Evolutionary conservation across 1,140 invertebrate genomes (phyloP).

Genomic region (Drosophila erecta): DNA sequence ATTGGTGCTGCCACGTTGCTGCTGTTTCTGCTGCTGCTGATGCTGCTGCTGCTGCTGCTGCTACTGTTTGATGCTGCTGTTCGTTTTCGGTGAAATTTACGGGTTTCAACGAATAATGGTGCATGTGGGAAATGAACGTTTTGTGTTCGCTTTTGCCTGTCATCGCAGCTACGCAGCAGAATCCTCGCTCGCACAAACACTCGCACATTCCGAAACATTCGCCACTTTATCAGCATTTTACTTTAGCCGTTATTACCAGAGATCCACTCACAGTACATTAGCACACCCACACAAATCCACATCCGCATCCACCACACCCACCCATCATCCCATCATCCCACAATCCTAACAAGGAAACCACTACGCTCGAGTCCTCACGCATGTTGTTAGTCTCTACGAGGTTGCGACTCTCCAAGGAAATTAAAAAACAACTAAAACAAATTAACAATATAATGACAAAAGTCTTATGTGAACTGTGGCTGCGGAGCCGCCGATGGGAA

Average conservation of each 20-base stretch:
- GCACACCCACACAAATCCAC: constrained; percentile 30
- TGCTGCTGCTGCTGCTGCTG: constrained; percentile 12
- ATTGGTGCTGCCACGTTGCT: constrained; percentile 41
- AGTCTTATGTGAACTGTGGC: constrained; percentile 63
- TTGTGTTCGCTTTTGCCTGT: constrained; percentile 81
- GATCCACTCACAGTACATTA: constrained; percentile 69
- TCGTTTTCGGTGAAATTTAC: constrained; percentile 77
- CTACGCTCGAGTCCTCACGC: constrained; percentile 33
- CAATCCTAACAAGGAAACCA: constrained; percentile 11
- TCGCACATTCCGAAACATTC: constrained; percentile 65
- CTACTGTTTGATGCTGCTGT: constrained; percentile 31
- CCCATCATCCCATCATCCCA: background rate
- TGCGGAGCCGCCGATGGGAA: background rate
- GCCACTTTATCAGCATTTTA: constrained; percentile 82
- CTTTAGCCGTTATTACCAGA: constrained; percentile 77
- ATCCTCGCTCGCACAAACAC: constrained; percentile 39
- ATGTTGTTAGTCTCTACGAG: constrained; percentile 54
- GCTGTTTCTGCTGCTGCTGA: constrained; percentile 15
- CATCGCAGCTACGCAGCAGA: constrained; percentile 71
- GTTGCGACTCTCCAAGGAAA: constrained; percentile 81
- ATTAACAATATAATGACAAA: constrained; percentile 83
- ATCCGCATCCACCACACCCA: constrained; percentile 3
- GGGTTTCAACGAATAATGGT: constrained; percentile 81
- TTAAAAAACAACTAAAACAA: constrained; percentile 84
- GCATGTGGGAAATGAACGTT: constrained; percentile 83